A percentile compares a stretch with the other conserved stretches of the same genome.
Evolutionary conservation across 2,113 vertebrate genomes (phyloP).

Genomic region (Prinia subflava): DNA sequence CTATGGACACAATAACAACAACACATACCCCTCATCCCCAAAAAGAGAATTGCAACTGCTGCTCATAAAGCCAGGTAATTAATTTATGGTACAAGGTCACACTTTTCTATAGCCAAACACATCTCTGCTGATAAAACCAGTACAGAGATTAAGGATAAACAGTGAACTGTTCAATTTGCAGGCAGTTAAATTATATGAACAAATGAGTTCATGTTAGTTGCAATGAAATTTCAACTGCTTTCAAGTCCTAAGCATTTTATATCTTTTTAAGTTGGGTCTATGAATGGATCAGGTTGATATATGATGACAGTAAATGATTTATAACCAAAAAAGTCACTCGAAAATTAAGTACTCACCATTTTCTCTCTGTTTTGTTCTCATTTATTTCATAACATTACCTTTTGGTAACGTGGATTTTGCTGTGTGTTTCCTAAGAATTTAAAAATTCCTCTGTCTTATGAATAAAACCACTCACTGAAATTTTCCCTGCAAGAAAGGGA

Average conservation of each 20-base stretch:
- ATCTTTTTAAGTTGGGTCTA: background rate
- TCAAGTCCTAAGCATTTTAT: background rate
- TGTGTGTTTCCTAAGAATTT: background rate
- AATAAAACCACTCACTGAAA: background rate
- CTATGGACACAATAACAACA: background rate
- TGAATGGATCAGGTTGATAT: background rate
- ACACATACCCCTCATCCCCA: accelerated
- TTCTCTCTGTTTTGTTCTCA: background rate
- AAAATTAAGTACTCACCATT: background rate
- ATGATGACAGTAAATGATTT: background rate
- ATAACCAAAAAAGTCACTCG: background rate
- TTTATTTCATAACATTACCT: background rate
- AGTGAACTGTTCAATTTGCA: background rate
- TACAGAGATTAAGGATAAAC: background rate
- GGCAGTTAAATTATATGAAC: background rate
- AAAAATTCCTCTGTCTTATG: background rate
- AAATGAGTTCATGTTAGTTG: background rate
- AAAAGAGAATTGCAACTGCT: background rate
- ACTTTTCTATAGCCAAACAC: background rate
- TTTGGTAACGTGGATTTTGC: background rate
- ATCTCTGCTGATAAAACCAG: background rate
- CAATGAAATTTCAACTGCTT: background rate
- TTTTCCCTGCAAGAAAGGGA: background rate
- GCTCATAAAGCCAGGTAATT: background rate
- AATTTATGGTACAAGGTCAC: background rate